Conservation (phyloP, 1,140 invertebrate genomes). For the Eriocheir sinensis region DNA sequence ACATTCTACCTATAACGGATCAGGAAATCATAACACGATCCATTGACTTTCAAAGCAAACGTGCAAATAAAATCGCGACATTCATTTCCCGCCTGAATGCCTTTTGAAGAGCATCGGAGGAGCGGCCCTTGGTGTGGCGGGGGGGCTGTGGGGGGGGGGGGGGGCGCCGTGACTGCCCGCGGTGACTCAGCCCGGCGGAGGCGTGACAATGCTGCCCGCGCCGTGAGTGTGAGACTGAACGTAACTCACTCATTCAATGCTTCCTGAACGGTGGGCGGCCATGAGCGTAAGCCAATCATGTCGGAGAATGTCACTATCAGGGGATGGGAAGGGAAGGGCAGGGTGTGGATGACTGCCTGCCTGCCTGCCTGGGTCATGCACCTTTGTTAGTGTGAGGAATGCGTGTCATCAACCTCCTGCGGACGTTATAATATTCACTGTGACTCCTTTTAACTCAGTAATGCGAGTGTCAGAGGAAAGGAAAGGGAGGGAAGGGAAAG, state of each 20-base stretch:
- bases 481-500: too few relatives aligned
- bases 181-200: neutral
- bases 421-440: too few relatives aligned
- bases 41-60: neutral
- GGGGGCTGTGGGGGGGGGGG: neutral
- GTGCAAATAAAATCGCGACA: neutral
- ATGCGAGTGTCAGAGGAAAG: too few relatives aligned
- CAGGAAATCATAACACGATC: constrained; percentile 13
- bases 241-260: too few relatives aligned
- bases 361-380: neutral
- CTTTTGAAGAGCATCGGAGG: neutral
- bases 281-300: neutral
- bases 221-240: neutral
- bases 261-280: too few relatives aligned
- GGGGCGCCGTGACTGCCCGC: too few relatives aligned
- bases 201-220: neutral
- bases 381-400: neutral
- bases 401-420: too few relatives aligned
- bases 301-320: neutral
- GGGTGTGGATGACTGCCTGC: neutral
- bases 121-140: neutral
- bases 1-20: neutral
- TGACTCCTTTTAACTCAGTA: too few relatives aligned
- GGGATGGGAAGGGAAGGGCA: neutral
- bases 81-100: neutral